These are phyloP conservation scores for Lichenostomus cassidix DNA, from an alignment of 2,113 vertebrate species.

Conservation along the genomic window DNA sequence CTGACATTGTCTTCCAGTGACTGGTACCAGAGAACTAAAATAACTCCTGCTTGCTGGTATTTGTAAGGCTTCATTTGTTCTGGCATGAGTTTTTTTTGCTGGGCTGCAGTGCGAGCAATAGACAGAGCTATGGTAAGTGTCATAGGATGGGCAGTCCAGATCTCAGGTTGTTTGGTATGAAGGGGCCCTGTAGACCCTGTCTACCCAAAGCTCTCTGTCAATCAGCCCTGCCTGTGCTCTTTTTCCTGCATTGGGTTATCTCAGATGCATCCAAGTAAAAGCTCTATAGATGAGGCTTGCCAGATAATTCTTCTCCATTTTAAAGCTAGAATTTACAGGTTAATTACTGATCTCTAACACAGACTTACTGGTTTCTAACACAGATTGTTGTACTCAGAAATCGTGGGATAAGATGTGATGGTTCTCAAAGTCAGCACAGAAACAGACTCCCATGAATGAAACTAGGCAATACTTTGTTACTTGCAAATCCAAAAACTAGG, in stretches of 20 bases:
- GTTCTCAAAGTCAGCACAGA: not conserved
- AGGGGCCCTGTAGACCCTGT: not conserved
- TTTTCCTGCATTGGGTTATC: not conserved
- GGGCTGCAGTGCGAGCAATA: not conserved
- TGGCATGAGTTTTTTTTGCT: not conserved
- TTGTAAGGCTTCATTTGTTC: not conserved
- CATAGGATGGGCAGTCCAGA: not conserved
- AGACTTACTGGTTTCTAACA: not conserved
- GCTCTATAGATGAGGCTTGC: not conserved
- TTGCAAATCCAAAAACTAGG: not conserved
- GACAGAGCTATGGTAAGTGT: not conserved
- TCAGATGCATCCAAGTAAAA: not conserved
- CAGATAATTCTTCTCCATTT: not conserved
- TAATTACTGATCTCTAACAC: not conserved
- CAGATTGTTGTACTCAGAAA: not conserved
- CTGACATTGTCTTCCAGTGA: not conserved
- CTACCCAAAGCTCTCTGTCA: not conserved
- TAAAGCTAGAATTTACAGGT: not conserved
- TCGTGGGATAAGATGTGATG: not conserved
- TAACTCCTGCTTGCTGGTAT: not conserved
- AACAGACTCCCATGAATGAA: not conserved
- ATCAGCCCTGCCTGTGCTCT: not conserved
- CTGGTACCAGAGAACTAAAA: not conserved
- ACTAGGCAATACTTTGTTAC: not conserved
- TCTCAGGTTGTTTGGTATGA: not conserved